Conservation (phyloP, 92 coral and sea anemone genomes). For the Meandrina meandrites region DNA sequence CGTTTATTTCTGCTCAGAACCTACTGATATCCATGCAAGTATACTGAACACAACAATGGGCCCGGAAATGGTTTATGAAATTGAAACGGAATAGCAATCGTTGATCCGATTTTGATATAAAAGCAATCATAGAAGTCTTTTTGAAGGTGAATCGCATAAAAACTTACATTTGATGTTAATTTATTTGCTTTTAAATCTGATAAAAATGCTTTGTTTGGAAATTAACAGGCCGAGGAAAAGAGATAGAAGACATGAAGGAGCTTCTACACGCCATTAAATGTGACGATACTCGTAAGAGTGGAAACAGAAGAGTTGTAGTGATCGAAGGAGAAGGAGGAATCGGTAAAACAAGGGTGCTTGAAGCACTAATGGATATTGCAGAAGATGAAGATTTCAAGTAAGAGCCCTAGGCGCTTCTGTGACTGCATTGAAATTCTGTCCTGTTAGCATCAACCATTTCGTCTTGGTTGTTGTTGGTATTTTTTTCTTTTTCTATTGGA, state of each 20-base stretch:
- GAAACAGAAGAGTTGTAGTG: slow-evolving; percentile 73
- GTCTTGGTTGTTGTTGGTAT: too few species aligned
- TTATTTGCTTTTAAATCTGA: neutral
- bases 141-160: neutral
- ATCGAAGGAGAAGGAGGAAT: slow-evolving; percentile 97
- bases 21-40: too few species aligned
- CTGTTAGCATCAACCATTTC: too few species aligned
- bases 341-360: slow-evolving; percentile 90
- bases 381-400: slow-evolving; percentile 94
- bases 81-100: too few species aligned
- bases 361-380: slow-evolving; percentile 92
- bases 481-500: too few species aligned
- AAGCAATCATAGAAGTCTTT: neutral
- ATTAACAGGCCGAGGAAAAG: slow-evolving; percentile 72
- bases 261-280: slow-evolving; percentile 83
- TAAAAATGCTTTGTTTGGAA: neutral
- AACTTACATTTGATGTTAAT: neutral
- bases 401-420: neutral
- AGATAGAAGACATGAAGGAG: slow-evolving; percentile 65
- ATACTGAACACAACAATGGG: too few species aligned
- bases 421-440: neutral
- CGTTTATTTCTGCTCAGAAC: too few species aligned
- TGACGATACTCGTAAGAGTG: slow-evolving; percentile 69
- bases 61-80: too few species aligned
- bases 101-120: too few species aligned